A percentile compares a stretch with the other conserved stretches of the same genome.
phyloP scores from a whole-genome alignment of 2,888 invertebrate genomes.

The Eurois occulta region DNA sequence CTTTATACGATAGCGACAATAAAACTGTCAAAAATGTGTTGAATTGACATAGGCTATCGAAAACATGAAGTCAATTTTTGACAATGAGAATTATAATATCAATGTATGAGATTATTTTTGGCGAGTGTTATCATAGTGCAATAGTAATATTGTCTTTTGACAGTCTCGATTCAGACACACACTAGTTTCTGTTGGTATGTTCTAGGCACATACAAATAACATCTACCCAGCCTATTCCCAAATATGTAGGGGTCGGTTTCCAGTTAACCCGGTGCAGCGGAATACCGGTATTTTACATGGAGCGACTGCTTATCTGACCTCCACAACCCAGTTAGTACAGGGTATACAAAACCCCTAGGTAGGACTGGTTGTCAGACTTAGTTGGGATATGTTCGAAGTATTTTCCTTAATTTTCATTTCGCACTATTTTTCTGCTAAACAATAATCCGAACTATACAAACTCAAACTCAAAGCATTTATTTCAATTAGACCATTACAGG shows the following conservation, averaged over 20 bases:
- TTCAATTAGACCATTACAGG: no score
- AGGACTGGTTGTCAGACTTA: no score
- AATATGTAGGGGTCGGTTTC: neutral
- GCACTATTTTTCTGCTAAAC: slow-evolving; percentile 17
- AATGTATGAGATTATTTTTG: neutral
- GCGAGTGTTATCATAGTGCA: neutral
- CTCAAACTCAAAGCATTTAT: no score
- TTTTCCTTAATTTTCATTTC: neutral
- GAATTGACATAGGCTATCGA: neutral
- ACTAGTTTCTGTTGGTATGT: neutral
- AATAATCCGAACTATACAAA: no score
- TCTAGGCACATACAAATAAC: neutral
- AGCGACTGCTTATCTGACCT: neutral
- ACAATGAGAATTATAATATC: neutral
- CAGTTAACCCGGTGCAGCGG: neutral
- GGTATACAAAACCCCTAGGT: no score
- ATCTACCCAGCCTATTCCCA: neutral
- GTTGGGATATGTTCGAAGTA: neutral
- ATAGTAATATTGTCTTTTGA: no score
- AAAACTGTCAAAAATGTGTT: neutral
- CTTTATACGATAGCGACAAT: neutral
- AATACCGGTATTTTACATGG: neutral
- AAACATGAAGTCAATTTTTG: neutral
- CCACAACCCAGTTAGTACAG: no score
- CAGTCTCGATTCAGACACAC: neutral